These are phyloP conservation scores for Sialis fuliginosa DNA, from an alignment of 2,888 invertebrate species.

Conservation along the genomic window DNA sequence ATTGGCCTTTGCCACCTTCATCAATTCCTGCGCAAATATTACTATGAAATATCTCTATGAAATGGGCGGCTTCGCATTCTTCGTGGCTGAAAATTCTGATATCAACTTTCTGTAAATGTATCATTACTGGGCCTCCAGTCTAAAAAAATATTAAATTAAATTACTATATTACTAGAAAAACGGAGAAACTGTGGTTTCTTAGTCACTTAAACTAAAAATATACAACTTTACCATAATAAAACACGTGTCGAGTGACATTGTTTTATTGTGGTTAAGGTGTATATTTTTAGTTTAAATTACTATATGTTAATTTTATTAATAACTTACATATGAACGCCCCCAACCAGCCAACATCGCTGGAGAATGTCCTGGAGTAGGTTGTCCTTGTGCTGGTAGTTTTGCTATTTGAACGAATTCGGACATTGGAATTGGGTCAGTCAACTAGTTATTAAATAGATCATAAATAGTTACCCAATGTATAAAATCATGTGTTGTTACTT, in stretches of 20 bases:
- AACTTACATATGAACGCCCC: constrained; percentile 14
- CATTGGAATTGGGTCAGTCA: no score
- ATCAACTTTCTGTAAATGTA: constrained; percentile 20
- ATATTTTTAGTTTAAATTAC: no score
- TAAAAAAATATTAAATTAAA: constrained; percentile 8
- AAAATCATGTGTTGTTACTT: neutral
- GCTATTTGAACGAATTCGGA: constrained; percentile 5
- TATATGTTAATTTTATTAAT: neutral
- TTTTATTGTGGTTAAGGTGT: no score
- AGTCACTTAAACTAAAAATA: no score
- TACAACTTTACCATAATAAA: no score
- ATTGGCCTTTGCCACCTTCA: constrained; percentile 25
- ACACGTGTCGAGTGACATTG: no score
- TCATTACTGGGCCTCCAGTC: constrained; percentile 21
- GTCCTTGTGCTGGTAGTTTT: constrained; percentile 7
- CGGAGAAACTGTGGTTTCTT: no score
- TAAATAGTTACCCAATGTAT: no score
- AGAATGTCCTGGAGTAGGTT: constrained; percentile 8
- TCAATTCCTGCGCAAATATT: constrained; percentile 25
- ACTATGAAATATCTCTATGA: constrained; percentile 15
- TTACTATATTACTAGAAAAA: no score
- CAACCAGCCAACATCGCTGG: constrained; percentile 20
- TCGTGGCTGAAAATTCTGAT: constrained; percentile 19
- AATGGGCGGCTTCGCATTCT: constrained; percentile 20
- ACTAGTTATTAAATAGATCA: no score